Evolutionary conservation across 2,888 invertebrate species (phyloP), one percentile per base, ranked within the genome.

Genomic region (Euplagia quadripunctaria): DNA sequence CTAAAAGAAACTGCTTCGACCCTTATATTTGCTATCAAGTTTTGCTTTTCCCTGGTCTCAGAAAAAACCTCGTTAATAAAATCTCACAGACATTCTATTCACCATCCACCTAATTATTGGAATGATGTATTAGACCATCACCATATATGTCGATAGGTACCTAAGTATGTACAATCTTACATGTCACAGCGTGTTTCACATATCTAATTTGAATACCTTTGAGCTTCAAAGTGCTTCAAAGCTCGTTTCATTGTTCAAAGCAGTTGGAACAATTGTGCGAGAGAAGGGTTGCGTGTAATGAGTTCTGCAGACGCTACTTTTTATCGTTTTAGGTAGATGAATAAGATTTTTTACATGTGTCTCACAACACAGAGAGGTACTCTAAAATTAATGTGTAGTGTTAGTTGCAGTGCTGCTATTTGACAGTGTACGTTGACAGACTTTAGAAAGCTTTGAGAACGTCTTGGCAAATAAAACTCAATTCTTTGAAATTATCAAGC

Each of bases 191-290:
- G 73, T 70, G 66, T 41, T 65, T 58, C 46, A 73, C 73, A 73
- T 31, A 43, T 70, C 70, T 61, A 66, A 70, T 73, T 73, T 73
- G 66, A 73, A 73, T 73, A 70, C 70, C 51, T 73, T 70, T 73
- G 73, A 66, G 70, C 69, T 65, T 61, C 49, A 68, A 17, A 58
- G 31, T 41, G 43, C 55, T 72, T n/a, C n/a, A n/a, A n/a, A 70
- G 66, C 16, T 63, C 42, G 16, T 66, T 73, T 70, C 66, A 70
- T 70, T 73, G 67, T 72, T 70, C 69, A 70, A 52, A 70, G 41
- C 46, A 65, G 51, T 70, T 65, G 73, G 31, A 73, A 73, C 58
- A 49, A 65, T 73, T 69, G 65, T 49, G 55, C n/a, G 68, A 17
- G 55, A 16, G 17, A 52, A 63, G 63, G 46, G 46, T 55, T 55